phyloP scores from a whole-genome alignment of 1,140 invertebrate species.

The Gonatopus flavifemur region DNA sequence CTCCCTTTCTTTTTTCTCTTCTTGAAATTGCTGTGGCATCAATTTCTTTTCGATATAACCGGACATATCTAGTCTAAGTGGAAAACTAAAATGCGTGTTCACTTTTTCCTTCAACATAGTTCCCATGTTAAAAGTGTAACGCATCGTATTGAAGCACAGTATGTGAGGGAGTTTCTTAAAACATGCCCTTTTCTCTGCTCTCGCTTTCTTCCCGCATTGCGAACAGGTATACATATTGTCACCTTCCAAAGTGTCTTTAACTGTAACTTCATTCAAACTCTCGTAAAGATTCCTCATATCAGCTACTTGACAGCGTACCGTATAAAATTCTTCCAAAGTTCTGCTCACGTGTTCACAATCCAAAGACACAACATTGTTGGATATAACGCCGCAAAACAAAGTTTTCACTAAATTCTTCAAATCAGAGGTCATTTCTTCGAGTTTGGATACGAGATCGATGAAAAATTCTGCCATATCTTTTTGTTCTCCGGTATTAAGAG shows the following conservation, averaged over 20 bases:
- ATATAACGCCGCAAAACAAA: slow-evolving; percentile 88
- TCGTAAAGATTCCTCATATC: slow-evolving; percentile 96
- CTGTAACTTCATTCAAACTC: slow-evolving; percentile 92
- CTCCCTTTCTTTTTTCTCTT: slow-evolving; percentile 54
- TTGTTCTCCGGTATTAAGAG: slow-evolving; percentile 93
- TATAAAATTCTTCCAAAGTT: slow-evolving; percentile 95
- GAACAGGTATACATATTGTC: slow-evolving; percentile 98
- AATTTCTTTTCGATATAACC: slow-evolving; percentile 92
- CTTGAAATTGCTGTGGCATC: slow-evolving; percentile 84
- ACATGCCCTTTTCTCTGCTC: slow-evolving; percentile 92
- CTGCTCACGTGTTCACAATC: slow-evolving; percentile 93
- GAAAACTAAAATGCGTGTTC: slow-evolving; percentile 97
- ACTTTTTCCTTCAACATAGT: slow-evolving; percentile 97
- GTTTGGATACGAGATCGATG: slow-evolving; percentile 91
- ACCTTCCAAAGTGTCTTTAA: slow-evolving; percentile 93
- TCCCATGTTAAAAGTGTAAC: slow-evolving; percentile 97
- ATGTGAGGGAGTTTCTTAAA: slow-evolving; percentile 93
- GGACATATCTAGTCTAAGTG: slow-evolving; percentile 88
- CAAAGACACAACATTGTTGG: slow-evolving; percentile 92
- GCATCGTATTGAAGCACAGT: slow-evolving; percentile 95
- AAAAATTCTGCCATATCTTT: slow-evolving; percentile 99
- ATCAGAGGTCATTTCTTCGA: slow-evolving; percentile 94
- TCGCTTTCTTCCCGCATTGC: slow-evolving; percentile 90
- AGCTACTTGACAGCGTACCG: slow-evolving; percentile 91
- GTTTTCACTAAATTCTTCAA: slow-evolving; percentile 88